Conservation (phyloP, 2,113 vertebrate genomes). For the Marcusenius ussheri region DNA sequence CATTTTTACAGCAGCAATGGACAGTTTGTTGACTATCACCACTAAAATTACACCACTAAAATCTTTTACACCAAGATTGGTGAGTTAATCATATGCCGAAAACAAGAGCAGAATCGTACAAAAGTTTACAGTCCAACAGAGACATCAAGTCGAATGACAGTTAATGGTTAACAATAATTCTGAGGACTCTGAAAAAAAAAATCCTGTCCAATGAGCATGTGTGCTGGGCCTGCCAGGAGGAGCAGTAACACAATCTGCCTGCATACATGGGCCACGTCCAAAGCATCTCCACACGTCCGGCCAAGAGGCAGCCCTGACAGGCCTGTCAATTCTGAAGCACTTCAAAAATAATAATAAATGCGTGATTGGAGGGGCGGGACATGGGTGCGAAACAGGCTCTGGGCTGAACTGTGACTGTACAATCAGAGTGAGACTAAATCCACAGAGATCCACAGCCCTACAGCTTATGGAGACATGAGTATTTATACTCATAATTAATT, state of each 20-base stretch:
- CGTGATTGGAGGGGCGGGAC: background rate
- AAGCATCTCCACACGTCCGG: background rate
- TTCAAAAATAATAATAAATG: background rate
- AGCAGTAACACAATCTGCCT: background rate
- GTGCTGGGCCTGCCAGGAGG: background rate
- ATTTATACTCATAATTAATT: background rate
- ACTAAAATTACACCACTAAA: background rate
- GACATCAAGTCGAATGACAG: background rate
- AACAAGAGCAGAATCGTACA: background rate
- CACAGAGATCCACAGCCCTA: background rate
- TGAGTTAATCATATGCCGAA: background rate
- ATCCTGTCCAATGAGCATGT: background rate
- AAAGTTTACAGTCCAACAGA: background rate
- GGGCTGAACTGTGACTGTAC: background rate
- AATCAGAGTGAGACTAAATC: background rate
- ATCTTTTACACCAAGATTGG: background rate
- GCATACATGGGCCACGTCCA: background rate
- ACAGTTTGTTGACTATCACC: background rate
- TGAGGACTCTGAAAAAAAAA: background rate
- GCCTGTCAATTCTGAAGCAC: background rate
- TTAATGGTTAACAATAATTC: slow-evolving; percentile 1
- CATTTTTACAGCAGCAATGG: background rate
- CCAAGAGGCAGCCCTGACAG: background rate
- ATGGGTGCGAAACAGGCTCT: background rate
- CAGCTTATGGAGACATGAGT: background rate